Conservation (phyloP, 2,888 invertebrate species). For the Protophormia terraenovae region DNA sequence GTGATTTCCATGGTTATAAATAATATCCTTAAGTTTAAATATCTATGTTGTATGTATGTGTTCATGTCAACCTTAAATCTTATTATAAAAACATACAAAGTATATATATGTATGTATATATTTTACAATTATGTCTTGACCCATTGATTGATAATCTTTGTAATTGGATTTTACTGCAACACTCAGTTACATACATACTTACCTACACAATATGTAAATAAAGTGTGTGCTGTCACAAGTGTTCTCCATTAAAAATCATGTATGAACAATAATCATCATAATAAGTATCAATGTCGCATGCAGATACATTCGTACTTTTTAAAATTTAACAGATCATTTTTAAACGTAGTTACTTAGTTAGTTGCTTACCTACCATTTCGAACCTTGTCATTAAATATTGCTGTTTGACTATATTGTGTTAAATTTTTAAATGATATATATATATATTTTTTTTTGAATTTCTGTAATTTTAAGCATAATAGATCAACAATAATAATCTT, state of each 20-base stretch:
- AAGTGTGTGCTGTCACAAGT: background rate
- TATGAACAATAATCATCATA: background rate
- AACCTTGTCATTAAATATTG: conserved; percentile 47
- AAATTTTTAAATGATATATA: too few species aligned
- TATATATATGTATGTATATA: background rate
- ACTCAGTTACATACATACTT: too few species aligned
- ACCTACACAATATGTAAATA: too few species aligned
- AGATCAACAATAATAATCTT: conserved; percentile 7
- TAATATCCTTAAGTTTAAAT: too few species aligned
- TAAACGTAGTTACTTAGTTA: background rate
- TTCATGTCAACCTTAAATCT: too few species aligned
- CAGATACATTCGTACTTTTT: background rate
- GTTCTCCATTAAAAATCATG: conserved; percentile 1
- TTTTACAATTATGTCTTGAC: background rate
- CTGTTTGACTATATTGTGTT: too few species aligned
- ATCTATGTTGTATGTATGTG: too few species aligned
- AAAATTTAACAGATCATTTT: conserved; percentile 21
- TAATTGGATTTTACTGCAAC: background rate
- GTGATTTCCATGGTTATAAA: too few species aligned
- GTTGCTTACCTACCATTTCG: background rate
- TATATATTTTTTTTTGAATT: conserved; percentile 20
- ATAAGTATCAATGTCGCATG: conserved; percentile 6
- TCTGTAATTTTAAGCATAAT: background rate
- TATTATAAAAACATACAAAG: too few species aligned
- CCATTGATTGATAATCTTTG: background rate